These are phyloP conservation scores for Pygoscelis antarcticus DNA, from an alignment of 2,113 vertebrate species.

Conservation along the genomic window DNA sequence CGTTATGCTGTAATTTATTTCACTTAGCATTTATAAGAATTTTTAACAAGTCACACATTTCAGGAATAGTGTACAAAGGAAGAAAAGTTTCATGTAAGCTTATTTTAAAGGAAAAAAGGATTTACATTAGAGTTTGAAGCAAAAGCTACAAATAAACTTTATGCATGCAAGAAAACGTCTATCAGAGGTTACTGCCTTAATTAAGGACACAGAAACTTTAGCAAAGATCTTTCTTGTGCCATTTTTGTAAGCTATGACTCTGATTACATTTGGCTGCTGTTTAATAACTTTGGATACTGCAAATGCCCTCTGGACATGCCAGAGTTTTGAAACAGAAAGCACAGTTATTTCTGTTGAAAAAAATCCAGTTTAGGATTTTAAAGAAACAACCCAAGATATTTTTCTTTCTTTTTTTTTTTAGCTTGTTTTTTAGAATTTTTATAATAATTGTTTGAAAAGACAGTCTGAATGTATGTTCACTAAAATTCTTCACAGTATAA, in stretches of 20 bases:
- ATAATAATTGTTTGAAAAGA: background rate
- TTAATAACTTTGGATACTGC: constrained; percentile 56
- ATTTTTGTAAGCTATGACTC: constrained; percentile 69
- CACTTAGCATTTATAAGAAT: background rate
- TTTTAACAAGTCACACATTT: background rate
- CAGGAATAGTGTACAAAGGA: background rate
- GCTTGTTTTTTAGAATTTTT: background rate
- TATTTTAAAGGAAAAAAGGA: background rate
- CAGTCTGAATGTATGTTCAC: fast-evolving
- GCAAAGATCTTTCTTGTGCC: constrained; percentile 42
- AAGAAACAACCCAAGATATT: background rate
- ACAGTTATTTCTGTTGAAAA: constrained; percentile 18
- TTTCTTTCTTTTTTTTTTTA: background rate
- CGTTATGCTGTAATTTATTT: background rate
- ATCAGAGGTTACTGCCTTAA: constrained; percentile 44
- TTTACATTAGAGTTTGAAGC: background rate
- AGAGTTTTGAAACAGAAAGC: constrained; percentile 42
- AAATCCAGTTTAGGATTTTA: background rate
- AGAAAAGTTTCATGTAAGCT: background rate
- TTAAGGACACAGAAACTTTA: constrained; percentile 49
- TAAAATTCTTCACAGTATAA: background rate
- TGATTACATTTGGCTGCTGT: constrained; percentile 61
- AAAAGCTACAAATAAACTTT: background rate
- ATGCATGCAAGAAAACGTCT: background rate
- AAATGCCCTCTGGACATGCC: background rate